These are phyloP conservation scores for Malthinus flaveolus DNA, from an alignment of 2,888 invertebrate species.

Conservation along the genomic window DNA sequence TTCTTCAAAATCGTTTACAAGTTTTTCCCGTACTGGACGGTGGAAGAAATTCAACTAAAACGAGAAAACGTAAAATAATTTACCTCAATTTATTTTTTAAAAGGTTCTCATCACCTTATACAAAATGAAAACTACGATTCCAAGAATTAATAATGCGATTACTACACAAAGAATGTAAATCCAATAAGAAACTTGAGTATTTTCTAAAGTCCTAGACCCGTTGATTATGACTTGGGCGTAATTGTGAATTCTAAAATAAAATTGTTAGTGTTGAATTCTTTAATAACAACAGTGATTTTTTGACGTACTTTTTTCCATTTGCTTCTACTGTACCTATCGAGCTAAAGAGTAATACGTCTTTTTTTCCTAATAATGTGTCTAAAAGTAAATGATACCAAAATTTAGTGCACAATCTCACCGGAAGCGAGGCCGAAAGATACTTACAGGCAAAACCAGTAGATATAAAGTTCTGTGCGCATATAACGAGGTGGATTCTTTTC, in stretches of 20 bases:
- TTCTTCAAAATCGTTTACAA: constrained; percentile 23
- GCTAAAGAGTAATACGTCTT: constrained; percentile 42
- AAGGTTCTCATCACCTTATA: constrained; percentile 52
- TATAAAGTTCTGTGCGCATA: too few species aligned
- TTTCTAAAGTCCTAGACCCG: constrained; percentile 7
- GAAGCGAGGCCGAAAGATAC: too few species aligned
- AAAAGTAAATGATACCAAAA: constrained; percentile 20
- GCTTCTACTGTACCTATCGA: constrained; percentile 7
- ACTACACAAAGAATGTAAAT: constrained; percentile 49
- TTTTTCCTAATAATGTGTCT: constrained; percentile 49
- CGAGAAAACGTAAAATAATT: background rate
- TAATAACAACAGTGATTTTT: background rate
- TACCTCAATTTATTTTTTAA: background rate
- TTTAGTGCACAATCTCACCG: too few species aligned
- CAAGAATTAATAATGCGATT: constrained; percentile 48
- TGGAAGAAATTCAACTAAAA: constrained; percentile 37
- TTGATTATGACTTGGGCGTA: background rate
- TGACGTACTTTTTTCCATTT: constrained; percentile 8
- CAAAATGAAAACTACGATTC: constrained; percentile 47
- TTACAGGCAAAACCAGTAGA: too few species aligned
- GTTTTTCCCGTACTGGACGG: constrained; percentile 29
- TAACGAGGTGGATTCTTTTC: too few species aligned
- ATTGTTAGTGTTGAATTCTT: background rate
- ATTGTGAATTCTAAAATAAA: constrained; percentile 15
- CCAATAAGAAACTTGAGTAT: constrained; percentile 47